Evolutionary conservation across 2,888 invertebrate genomes (phyloP), one percentile per base, ranked within the genome.

Genomic region (Lithophane socia): DNA sequence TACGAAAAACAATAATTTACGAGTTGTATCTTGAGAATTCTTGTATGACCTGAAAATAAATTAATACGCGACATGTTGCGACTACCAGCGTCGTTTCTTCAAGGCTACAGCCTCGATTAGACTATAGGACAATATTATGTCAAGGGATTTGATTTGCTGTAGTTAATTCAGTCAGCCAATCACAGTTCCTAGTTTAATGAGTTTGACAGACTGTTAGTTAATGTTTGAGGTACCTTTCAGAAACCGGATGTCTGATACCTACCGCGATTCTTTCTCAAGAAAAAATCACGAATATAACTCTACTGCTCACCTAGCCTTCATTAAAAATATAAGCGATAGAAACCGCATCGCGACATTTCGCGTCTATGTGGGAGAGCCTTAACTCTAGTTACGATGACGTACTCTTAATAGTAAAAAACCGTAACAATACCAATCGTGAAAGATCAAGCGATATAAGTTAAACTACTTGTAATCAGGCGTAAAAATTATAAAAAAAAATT

Each of bases 371-470:
- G 0, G 10, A 29, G 0, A 37, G 52, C 16, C 67, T 64, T 58
- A n/a, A 54, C 71, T 82, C 77, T 83, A 64, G 67, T 77, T 63
- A 76, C 75, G n/a, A 80, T 82, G 77, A 83, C 84, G 81, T 87
- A 74, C 66, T 56, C 16, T 18, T 12, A 47, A 56, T 60, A 64
- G 73, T 72, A 83, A 88, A 87, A 76, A 88, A 83, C 52, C 37
- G 71, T 82, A 81, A 86, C 88, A 87, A 86, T 79, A 77, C 75
- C 61, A 71, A 76, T 82, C 86, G 75, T 83, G 84, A 84, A 73
- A 70, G 80, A 82, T 81, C 73, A 69, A 77, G 2, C 54, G 74
- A 82, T 73, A 77, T 44, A 65, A 54, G 73, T n/a, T 56, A 74
- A 77, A 72, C 69, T 60, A 73, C 71, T 82, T 84, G 61, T 73